phyloP scores from a whole-genome alignment of 1,140 invertebrate species.

The Rhyzopertha dominica region DNA sequence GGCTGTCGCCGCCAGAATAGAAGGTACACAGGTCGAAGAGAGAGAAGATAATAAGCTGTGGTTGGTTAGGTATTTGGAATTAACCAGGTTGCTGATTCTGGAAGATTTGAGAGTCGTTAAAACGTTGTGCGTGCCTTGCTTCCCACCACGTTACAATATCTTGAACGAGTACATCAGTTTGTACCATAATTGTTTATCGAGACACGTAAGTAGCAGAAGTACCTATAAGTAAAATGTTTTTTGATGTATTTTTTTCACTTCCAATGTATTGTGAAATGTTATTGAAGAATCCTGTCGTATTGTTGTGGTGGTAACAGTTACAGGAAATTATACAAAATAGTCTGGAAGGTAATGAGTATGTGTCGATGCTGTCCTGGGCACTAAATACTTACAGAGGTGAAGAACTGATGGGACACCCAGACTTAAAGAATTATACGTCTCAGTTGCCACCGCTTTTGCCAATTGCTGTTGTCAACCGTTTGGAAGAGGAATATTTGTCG shows the following conservation, averaged over 20 bases:
- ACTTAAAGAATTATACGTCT: conserved; percentile 74
- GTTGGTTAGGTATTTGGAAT: conserved; percentile 70
- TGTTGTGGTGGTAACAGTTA: conserved; percentile 64
- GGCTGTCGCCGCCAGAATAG: conserved; percentile 76
- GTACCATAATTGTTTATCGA: conserved; percentile 86
- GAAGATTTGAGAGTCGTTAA: conserved; percentile 92
- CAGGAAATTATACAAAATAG: conserved; percentile 82
- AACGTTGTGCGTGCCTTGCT: conserved; percentile 88
- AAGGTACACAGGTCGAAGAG: conserved; percentile 90
- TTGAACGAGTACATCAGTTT: conserved; percentile 86
- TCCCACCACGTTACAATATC: conserved; percentile 94
- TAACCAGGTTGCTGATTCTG: conserved; percentile 81
- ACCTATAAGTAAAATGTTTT: not conserved
- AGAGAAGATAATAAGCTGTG: conserved; percentile 90
- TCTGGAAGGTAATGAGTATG: conserved; percentile 94
- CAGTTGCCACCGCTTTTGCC: conserved; percentile 70
- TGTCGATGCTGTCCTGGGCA: conserved; percentile 90
- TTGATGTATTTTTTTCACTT: conserved; percentile 2
- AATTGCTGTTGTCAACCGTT: conserved; percentile 64
- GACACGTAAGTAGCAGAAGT: conserved; percentile 61
- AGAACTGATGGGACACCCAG: conserved; percentile 83
- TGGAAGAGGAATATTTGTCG: conserved; percentile 78
- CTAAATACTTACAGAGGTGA: conserved; percentile 77
- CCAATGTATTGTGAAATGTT: too few relatives aligned
- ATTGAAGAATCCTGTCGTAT: conserved; percentile 6